Evolutionary conservation across 2,113 vertebrate species (phyloP).

Genomic region (Danio rerio): DNA sequence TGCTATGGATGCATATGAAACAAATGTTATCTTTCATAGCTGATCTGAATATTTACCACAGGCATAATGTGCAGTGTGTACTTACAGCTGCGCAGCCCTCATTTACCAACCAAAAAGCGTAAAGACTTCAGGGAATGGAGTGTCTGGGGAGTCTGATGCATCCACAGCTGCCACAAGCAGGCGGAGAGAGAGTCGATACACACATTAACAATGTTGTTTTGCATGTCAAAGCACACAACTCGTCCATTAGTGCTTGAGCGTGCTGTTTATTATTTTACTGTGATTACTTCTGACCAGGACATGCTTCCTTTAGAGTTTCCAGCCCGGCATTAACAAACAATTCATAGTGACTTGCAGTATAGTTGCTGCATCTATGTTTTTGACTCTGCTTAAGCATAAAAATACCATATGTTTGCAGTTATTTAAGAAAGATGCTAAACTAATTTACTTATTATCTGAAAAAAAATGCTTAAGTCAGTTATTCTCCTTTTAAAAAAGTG

Average conservation of each 20-base stretch:
- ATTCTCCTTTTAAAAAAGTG: too few relatives aligned
- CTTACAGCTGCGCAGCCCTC: constrained; percentile 48
- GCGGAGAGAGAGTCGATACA: constrained; percentile 30
- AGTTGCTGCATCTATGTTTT: too few relatives aligned
- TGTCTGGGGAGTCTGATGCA: constrained; percentile 35
- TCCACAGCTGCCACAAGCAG: constrained; percentile 46
- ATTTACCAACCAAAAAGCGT: neutral
- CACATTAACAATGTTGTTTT: constrained; percentile 16
- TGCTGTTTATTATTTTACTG: neutral
- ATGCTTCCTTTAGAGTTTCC: neutral
- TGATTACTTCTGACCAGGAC: neutral
- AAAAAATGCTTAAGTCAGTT: too few relatives aligned
- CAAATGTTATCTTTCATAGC: neutral
- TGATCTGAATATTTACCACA: neutral
- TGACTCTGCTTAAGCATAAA: too few relatives aligned
- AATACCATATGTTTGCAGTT: too few relatives aligned
- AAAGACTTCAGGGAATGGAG: constrained; percentile 3
- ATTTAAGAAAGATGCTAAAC: too few relatives aligned
- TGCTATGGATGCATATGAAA: neutral
- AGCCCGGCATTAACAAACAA: neutral
- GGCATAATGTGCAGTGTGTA: constrained; percentile 29
- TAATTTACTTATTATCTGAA: too few relatives aligned
- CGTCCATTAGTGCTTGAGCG: neutral
- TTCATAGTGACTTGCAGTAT: neutral
- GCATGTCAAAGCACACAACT: neutral